Evolutionary conservation across 2,797 vertebrate genomes (phyloP).

Genomic region (Pseudochromis fuscus): DNA sequence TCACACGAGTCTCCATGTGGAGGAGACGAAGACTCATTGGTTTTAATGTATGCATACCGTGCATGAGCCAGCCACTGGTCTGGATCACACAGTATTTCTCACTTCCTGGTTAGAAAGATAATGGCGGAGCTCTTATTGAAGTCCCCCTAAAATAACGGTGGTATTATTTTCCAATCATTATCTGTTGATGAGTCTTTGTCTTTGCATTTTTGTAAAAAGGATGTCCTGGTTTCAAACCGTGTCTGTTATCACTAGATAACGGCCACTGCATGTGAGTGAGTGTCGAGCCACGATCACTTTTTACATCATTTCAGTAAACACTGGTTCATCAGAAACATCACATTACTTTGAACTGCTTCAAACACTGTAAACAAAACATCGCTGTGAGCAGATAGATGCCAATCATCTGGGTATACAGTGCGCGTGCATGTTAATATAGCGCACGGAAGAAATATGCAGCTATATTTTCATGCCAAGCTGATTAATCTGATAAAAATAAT

Average conservation of each 20-base stretch:
- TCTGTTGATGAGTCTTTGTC: background rate
- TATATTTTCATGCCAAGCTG: slow-evolving; percentile 14
- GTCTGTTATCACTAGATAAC: slow-evolving; percentile 8
- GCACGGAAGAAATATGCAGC: background rate
- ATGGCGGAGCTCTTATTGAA: too few species aligned
- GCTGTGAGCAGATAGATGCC: slow-evolving; percentile 34
- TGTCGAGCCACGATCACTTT: background rate
- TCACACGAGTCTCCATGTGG: background rate
- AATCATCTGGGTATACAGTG: background rate
- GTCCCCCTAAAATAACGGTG: too few species aligned
- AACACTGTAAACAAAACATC: slow-evolving; percentile 49
- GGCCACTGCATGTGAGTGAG: background rate
- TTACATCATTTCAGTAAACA: slow-evolving; percentile 44
- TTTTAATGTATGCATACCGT: background rate
- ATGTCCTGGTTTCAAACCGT: background rate
- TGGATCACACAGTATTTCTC: background rate
- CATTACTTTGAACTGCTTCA: slow-evolving; percentile 49
- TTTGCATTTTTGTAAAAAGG: background rate
- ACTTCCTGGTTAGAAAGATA: too few species aligned
- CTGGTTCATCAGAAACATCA: slow-evolving; percentile 32
- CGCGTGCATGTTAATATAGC: slow-evolving; percentile 9
- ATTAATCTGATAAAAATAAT: slow-evolving; percentile 17
- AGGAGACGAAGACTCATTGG: background rate
- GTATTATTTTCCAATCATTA: too few species aligned
- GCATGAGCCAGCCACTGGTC: background rate